phyloP scores from a whole-genome alignment of 1,140 invertebrate species.

The Platorchestia sp. region DNA sequence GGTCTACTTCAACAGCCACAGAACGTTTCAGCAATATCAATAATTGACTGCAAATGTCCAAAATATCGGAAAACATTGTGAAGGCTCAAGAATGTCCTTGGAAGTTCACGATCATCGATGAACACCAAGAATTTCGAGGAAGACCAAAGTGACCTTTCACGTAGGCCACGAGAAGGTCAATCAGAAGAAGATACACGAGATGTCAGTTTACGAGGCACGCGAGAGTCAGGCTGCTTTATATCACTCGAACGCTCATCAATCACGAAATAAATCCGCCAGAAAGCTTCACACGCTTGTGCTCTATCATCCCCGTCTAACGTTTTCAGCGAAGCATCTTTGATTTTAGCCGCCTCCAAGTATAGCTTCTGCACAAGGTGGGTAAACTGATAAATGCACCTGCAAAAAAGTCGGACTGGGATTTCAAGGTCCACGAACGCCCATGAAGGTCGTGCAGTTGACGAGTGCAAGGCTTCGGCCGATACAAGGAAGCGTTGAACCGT shows the following conservation, averaged over 20 bases:
- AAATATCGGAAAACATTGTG: neutral
- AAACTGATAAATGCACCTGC: too few species aligned
- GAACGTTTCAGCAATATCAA: neutral
- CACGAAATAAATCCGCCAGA: neutral
- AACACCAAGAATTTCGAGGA: neutral
- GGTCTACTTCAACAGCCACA: neutral
- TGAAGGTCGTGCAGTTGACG: neutral
- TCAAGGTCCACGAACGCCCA: too few species aligned
- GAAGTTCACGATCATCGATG: neutral
- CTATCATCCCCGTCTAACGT: too few species aligned
- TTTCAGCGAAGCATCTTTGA: too few species aligned
- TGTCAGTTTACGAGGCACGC: neutral
- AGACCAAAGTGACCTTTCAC: neutral
- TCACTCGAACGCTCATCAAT: neutral
- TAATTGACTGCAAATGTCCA: neutral
- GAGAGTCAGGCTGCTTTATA: neutral
- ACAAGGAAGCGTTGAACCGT: neutral
- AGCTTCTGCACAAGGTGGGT: too few species aligned
- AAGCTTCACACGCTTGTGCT: neutral
- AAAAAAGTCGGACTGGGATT: too few species aligned
- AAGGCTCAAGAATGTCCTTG: neutral
- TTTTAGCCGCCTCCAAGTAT: too few species aligned
- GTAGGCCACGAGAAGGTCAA: neutral
- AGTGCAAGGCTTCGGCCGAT: neutral
- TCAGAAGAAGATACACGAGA: neutral